Evolutionary conservation across 1,140 invertebrate genomes (phyloP).

Genomic region (Lasioglossum baleicum): DNA sequence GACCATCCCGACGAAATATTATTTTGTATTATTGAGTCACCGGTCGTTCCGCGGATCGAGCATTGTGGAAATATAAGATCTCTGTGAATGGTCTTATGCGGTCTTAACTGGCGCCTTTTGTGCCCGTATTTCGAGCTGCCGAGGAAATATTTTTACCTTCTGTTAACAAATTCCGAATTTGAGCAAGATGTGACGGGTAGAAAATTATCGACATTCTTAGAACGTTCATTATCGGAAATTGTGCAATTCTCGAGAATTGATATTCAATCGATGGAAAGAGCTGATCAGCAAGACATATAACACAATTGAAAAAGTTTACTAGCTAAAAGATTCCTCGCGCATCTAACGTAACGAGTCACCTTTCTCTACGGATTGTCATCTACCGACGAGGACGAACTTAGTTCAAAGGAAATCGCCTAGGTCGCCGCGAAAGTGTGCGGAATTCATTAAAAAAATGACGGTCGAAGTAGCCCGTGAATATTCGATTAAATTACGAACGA

Average conservation of each 20-base stretch:
- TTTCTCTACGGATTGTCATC: too few species aligned
- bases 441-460: not conserved
- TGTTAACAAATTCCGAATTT: too few species aligned
- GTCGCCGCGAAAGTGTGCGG: not conserved
- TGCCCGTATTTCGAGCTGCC: too few species aligned
- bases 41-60: not conserved
- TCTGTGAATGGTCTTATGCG: not conserved
- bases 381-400: not conserved
- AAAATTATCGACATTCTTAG: too few species aligned
- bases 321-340: not conserved
- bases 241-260: not conserved
- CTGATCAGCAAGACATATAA: not conserved
- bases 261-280: not conserved
- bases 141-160: too few species aligned
- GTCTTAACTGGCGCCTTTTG: not conserved
- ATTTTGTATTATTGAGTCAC: not conserved
- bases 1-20: too few species aligned
- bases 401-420: not conserved
- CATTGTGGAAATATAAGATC: not conserved
- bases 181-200: too few species aligned
- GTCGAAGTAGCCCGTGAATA: not conserved
- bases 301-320: not conserved
- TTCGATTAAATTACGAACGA: not conserved
- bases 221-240: too few species aligned
- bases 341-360: too few species aligned